Conservation (phyloP, 2,888 invertebrate genomes). For the Drosophila nr. perissopoda region DNA sequence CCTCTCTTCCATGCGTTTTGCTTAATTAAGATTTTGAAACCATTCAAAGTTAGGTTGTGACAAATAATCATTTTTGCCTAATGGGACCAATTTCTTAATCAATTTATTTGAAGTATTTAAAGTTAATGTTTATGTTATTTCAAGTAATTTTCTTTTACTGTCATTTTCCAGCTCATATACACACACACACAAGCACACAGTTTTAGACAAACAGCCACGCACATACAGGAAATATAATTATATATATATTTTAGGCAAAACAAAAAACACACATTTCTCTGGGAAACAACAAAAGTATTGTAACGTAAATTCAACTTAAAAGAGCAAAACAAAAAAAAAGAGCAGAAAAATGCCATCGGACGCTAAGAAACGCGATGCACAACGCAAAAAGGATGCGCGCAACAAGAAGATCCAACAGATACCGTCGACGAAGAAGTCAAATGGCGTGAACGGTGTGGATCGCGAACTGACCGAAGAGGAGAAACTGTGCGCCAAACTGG, state of each 20-base stretch:
- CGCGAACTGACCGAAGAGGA: slow-evolving; percentile 86
- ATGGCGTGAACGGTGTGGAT: slow-evolving; percentile 87
- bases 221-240: slow-evolving; percentile 4
- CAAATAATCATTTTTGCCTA: background rate
- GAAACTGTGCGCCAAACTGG: slow-evolving; percentile 93
- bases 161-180: slow-evolving; percentile 26
- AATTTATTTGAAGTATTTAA: background rate
- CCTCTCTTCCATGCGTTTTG: background rate
- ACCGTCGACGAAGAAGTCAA: slow-evolving; percentile 85
- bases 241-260: slow-evolving; percentile 33
- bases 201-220: slow-evolving; percentile 1
- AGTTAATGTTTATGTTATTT: background rate
- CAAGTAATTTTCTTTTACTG: slow-evolving; percentile 15
- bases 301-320: background rate
- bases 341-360: slow-evolving; percentile 96
- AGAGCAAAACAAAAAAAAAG: background rate
- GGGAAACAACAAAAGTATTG: slow-evolving; percentile 46
- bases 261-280: slow-evolving; percentile 30
- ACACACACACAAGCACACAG: background rate
- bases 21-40: background rate
- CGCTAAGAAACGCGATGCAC: slow-evolving; percentile 98
- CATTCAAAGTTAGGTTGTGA: background rate
- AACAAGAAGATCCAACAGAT: slow-evolving; percentile 86
- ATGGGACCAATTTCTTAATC: background rate
- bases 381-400: slow-evolving; percentile 97